Evolutionary conservation across 2,113 vertebrate species (phyloP).

Genomic region (Otus sunia): DNA sequence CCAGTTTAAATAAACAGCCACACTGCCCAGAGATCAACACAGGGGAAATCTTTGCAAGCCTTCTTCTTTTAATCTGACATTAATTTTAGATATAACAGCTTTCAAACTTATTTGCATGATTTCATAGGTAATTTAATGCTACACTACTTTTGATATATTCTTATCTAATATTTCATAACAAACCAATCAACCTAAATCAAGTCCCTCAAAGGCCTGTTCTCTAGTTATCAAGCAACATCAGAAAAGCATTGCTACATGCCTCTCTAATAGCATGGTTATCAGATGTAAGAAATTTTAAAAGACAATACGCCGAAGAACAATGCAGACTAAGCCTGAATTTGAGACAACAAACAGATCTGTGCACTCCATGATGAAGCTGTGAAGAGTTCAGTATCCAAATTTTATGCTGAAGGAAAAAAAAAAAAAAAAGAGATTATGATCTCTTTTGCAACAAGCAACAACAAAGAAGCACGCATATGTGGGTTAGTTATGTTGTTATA

Average conservation of each 20-base stretch:
- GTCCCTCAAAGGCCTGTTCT: neutral
- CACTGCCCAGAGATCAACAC: neutral
- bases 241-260: neutral
- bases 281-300: neutral
- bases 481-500: neutral
- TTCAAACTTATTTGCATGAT: neutral
- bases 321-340: neutral
- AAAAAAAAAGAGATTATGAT: accelerated
- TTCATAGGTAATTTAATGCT: neutral
- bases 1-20: neutral
- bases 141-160: neutral
- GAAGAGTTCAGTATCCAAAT: neutral
- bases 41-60: neutral
- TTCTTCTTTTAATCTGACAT: neutral
- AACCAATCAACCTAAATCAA: neutral
- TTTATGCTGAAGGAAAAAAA: neutral
- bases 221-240: neutral
- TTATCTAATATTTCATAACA: neutral
- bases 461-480: accelerated
- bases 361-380: accelerated
- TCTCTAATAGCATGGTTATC: neutral
- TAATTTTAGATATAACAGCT: neutral
- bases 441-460: neutral
- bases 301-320: neutral
- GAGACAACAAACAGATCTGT: neutral